These are phyloP conservation scores for Labrus mixtus DNA, from an alignment of 2,113 vertebrate species.

Conservation along the genomic window DNA sequence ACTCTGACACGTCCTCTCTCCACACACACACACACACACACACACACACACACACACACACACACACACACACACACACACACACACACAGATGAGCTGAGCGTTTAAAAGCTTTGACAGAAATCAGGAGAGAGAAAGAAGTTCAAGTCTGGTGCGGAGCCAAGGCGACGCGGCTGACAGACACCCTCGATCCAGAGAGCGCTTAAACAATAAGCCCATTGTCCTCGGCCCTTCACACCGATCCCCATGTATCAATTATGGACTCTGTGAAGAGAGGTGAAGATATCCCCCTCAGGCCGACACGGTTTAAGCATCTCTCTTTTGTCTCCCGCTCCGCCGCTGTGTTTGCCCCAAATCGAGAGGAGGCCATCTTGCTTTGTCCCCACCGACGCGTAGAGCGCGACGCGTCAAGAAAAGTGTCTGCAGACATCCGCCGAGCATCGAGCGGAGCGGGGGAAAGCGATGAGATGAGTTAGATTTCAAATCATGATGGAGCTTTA, in stretches of 20 bases:
- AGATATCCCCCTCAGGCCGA: slow-evolving; percentile 51
- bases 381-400: slow-evolving; percentile 42
- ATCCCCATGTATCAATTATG: slow-evolving; percentile 66
- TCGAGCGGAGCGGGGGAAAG: slow-evolving; percentile 38
- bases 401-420: slow-evolving; percentile 37
- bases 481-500: not conserved
- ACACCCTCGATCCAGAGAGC: slow-evolving; percentile 63
- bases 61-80: too few relatives aligned
- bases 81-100: not conserved
- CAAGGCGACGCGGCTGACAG: slow-evolving; percentile 53
- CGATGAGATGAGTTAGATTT: slow-evolving; percentile 22
- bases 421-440: slow-evolving; percentile 62
- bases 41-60: not conserved
- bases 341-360: slow-evolving; percentile 63
- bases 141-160: slow-evolving; percentile 46
- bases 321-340: slow-evolving; percentile 63
- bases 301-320: slow-evolving; percentile 50
- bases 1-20: not conserved
- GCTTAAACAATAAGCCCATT: slow-evolving; percentile 76
- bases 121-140: slow-evolving; percentile 34
- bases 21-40: not conserved
- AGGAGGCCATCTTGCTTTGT: slow-evolving; percentile 63
- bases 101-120: not conserved
- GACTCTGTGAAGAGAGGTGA: slow-evolving; percentile 63
- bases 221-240: slow-evolving; percentile 68